Evolutionary conservation across 1,140 invertebrate species (phyloP), one percentile per base, ranked within the genome.

Genomic region (Alviniconcha marisindica): DNA sequence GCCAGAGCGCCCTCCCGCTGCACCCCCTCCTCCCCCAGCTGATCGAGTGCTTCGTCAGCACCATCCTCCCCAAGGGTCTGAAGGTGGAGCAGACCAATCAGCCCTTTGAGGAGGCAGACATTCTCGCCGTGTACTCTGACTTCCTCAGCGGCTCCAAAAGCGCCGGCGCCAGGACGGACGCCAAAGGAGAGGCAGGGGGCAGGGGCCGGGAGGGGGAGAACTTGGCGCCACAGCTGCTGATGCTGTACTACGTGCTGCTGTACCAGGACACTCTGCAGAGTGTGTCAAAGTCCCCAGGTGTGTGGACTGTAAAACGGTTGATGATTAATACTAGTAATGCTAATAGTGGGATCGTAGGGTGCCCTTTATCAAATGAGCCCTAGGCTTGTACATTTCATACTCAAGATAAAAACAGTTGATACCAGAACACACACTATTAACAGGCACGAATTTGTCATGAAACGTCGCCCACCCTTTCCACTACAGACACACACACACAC

Each of bases 21-120:
- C 98, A 99, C 94, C 97, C 98, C 0, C 96, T 99, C 24, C 94
- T 99, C 85, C 97, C 97, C 0, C 96, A 96, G n/a, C 93, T 99
- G 12, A 96, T 99, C 0, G 98, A 99, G 94, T 97, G 98, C 0
- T 99, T 98, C 89, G 97, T 99, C 0, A 98, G 97, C 92, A 98
- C 97, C 2, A 96, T 99, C 81, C 94, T 99, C 31, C 94, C 97
- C 48, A 96, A 96, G 1, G 90, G 89, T 48, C 84, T 88, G 42
- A 92, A 89, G 42, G 90, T 91, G 12, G 95, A 96, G 92, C 96
- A 96, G 81, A 96, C 96, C 3, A 99, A 99, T 91, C 96, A 98
- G 91, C 97, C 98, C 0, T 96, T 99, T 66, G 96, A 96, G 1
- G 97, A 99, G 91, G 95, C 96, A 79, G 97, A 99, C 93, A 97